Conservation (phyloP, 2,113 vertebrate species). For the Loxodonta africana region DNA sequence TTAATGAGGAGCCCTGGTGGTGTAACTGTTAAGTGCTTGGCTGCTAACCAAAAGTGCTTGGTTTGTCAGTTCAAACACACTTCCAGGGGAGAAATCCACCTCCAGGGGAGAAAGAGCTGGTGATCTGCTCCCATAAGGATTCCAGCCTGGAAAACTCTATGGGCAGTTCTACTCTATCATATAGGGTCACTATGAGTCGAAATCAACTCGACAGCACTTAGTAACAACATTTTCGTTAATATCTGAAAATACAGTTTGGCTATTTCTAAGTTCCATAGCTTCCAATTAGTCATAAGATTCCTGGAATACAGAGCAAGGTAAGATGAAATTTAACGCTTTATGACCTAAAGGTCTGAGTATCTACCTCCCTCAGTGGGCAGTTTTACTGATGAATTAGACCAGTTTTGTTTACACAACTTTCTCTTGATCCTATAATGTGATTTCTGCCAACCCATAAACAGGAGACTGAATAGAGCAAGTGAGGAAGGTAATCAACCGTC, state of each 20-base stretch:
- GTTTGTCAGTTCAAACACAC: not conserved
- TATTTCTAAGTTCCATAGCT: not conserved
- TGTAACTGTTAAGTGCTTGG: not conserved
- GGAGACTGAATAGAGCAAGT: not conserved
- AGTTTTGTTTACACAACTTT: not conserved
- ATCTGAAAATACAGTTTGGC: conserved; percentile 9
- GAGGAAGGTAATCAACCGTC: not conserved
- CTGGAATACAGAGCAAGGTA: not conserved
- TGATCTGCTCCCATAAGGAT: not conserved
- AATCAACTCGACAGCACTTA: not conserved
- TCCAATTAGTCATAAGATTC: not conserved
- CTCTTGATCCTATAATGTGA: not conserved
- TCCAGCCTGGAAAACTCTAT: not conserved
- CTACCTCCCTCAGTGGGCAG: not conserved
- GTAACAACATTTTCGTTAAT: not conserved
- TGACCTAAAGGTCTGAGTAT: not conserved
- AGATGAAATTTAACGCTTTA: not conserved
- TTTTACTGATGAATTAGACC: not conserved
- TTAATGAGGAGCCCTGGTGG: not conserved
- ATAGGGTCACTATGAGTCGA: not conserved
- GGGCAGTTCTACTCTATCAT: not conserved
- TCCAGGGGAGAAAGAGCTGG: not conserved
- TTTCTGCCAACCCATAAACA: not conserved
- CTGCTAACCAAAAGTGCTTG: not conserved
- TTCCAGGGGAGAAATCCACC: not conserved